Conservation (phyloP, 2,797 vertebrate species). For the Eremophila alpestris region DNA sequence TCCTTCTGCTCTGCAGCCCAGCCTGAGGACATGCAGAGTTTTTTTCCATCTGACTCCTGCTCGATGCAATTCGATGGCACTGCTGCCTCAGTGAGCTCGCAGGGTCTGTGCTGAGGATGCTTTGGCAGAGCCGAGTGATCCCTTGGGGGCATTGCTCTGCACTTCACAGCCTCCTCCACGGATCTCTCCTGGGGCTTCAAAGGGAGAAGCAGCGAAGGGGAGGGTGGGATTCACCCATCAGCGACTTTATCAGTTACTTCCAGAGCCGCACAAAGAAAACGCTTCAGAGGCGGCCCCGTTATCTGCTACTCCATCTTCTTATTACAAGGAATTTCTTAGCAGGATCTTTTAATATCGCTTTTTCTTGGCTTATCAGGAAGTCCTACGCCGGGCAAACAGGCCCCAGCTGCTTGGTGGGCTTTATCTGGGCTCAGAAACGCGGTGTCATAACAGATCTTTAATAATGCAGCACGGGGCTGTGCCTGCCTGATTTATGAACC, state of each 20-base stretch:
- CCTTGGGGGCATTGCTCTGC: background rate
- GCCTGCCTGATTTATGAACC: conserved; percentile 2
- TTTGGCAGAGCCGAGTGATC: background rate
- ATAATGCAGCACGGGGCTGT: conserved; percentile 5
- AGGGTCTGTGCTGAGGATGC: background rate
- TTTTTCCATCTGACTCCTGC: background rate
- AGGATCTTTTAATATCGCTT: background rate
- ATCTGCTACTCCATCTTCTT: background rate
- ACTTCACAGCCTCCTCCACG: background rate
- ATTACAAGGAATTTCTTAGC: background rate
- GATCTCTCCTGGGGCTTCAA: background rate
- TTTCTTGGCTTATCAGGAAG: background rate
- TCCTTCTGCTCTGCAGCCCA: background rate
- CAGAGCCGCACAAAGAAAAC: background rate
- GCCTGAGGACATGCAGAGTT: background rate
- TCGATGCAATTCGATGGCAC: background rate
- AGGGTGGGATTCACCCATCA: background rate
- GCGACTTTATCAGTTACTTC: background rate
- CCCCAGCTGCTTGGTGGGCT: background rate
- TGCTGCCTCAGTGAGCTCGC: background rate
- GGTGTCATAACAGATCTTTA: background rate
- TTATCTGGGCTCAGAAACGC: background rate
- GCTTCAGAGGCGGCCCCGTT: background rate
- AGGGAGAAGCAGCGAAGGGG: background rate
- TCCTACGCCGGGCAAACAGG: background rate